Conservation (phyloP, 2,113 vertebrate genomes). For the Grantiella picta region DNA sequence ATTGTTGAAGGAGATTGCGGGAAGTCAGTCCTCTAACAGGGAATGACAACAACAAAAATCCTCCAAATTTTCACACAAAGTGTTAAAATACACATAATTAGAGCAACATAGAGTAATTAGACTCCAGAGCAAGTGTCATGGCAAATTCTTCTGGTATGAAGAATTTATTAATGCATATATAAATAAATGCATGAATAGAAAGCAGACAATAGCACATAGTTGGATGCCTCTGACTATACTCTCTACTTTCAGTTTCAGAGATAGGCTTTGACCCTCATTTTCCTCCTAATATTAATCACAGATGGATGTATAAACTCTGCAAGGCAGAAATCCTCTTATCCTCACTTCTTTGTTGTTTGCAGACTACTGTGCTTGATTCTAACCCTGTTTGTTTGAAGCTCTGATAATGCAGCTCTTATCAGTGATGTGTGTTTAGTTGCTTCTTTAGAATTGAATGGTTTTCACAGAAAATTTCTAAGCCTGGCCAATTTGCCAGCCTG, state of each 20-base stretch:
- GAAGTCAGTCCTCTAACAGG: neutral
- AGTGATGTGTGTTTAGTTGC: neutral
- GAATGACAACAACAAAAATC: neutral
- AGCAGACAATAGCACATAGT: neutral
- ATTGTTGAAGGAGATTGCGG: neutral
- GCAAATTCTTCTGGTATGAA: neutral
- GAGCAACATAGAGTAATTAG: neutral
- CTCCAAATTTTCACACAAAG: neutral
- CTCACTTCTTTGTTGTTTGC: slow-evolving; percentile 20
- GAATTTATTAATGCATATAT: neutral
- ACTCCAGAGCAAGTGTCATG: neutral
- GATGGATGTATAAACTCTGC: slow-evolving; percentile 21
- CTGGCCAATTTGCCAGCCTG: neutral
- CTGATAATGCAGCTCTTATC: neutral
- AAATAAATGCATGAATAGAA: neutral
- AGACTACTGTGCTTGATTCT: neutral
- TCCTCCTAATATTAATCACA: slow-evolving; percentile 32
- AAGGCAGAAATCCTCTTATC: slow-evolving; percentile 61
- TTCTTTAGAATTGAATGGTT: neutral
- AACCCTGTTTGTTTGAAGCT: neutral
- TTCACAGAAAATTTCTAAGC: neutral
- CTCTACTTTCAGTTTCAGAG: neutral
- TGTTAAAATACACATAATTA: neutral
- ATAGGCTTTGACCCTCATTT: slow-evolving; percentile 8
- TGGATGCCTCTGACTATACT: neutral